Percentiles rank a stretch among this genome's conserved stretches.
phyloP scores from a whole-genome alignment of 2,113 vertebrate genomes.

The Megaceryle torquata region DNA sequence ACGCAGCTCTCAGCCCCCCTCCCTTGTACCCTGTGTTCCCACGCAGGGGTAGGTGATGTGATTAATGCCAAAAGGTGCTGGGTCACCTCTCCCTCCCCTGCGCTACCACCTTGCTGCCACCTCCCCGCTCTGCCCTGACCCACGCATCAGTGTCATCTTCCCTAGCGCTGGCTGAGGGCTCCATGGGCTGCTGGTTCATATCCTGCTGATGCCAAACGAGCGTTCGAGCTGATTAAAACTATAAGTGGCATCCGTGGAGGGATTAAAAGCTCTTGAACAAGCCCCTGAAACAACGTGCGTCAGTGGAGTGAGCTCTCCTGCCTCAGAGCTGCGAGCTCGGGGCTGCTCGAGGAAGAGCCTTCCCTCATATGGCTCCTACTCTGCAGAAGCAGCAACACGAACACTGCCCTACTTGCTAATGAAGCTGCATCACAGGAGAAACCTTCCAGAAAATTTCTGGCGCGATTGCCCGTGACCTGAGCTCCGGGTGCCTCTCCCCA shows the following conservation, averaged over 20 bases:
- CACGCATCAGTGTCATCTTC: not conserved
- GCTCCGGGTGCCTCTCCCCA: not conserved
- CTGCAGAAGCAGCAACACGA: not conserved
- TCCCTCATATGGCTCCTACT: not conserved
- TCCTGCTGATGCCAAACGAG: not conserved
- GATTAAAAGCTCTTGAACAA: conserved; percentile 40
- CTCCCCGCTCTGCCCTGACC: not conserved
- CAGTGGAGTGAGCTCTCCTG: not conserved
- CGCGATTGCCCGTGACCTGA: not conserved
- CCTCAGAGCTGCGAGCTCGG: not conserved
- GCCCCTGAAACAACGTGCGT: not conserved
- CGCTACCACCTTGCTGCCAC: rapidly evolving
- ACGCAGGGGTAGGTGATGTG: not conserved
- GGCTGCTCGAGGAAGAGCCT: not conserved
- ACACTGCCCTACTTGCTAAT: not conserved
- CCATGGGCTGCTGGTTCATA: not conserved
- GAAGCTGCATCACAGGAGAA: not conserved
- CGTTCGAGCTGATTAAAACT: conserved; percentile 37
- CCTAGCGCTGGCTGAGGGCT: not conserved
- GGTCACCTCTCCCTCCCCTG: not conserved
- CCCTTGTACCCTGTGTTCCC: not conserved
- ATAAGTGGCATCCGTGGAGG: conserved; percentile 20
- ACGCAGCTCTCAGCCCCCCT: not conserved
- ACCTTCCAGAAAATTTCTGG: not conserved
- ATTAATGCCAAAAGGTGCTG: not conserved